Conservation (phyloP, 2,888 invertebrate species). For the Caenorhabditis uteleia region DNA sequence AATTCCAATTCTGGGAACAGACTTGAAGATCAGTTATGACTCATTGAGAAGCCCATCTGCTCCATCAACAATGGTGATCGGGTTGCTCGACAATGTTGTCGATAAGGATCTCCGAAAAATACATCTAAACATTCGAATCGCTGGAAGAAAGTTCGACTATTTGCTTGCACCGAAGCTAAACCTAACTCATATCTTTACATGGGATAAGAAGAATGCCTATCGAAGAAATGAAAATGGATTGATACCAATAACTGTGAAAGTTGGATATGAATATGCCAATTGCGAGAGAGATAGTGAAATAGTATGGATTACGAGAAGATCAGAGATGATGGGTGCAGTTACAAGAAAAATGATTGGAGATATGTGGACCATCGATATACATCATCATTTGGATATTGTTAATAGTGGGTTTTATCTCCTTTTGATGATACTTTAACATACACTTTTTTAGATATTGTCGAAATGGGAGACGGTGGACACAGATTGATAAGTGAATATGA, state of each 20-base stretch:
- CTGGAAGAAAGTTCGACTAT: conserved; percentile 39
- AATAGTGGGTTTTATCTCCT: conserved; percentile 79
- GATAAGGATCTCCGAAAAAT: conserved; percentile 85
- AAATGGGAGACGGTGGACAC: conserved; percentile 95
- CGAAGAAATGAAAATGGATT: conserved; percentile 93
- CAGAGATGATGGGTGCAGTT: conserved; percentile 75
- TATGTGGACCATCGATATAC: conserved; percentile 95
- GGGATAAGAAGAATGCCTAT: conserved; percentile 97
- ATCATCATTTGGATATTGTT: conserved; percentile 97
- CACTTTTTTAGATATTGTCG: conserved; percentile 81
- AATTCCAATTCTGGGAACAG: conserved; percentile 36
- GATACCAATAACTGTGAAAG: conserved; percentile 57
- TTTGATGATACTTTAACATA: conserved; percentile 1
- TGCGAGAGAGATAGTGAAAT: conserved; percentile 81
- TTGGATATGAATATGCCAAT: conserved; percentile 89
- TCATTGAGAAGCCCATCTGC: conserved; percentile 93
- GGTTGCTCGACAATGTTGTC: conserved; percentile 81
- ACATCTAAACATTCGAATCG: conserved; percentile 83
- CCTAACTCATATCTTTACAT: conserved; percentile 91
- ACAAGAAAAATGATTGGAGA: conserved; percentile 38
- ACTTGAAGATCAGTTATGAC: conserved; percentile 81
- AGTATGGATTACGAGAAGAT: conserved; percentile 93
- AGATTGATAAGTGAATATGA: conserved; percentile 73
- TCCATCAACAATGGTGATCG: conserved; percentile 88
- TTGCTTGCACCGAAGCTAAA: conserved; percentile 72